phyloP scores from a whole-genome alignment of 2,888 invertebrate species.

The Lingula anatina region DNA sequence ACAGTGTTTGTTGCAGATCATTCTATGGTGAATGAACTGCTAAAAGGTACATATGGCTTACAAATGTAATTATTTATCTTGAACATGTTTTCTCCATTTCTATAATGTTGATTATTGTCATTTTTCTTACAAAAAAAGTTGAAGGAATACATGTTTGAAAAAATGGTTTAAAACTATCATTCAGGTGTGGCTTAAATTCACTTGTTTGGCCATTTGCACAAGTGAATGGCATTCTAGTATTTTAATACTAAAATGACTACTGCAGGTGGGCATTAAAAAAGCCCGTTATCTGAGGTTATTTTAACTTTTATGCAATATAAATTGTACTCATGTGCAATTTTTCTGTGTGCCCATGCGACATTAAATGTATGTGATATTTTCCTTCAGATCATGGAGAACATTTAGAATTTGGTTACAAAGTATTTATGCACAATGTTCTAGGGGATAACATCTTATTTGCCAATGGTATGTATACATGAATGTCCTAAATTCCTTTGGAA shows the following conservation, averaged over 20 bases:
- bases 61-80: neutral
- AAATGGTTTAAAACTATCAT: too few species aligned
- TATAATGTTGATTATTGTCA: neutral
- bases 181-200: too few species aligned
- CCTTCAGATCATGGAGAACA: slow-evolving; percentile 21
- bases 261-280: too few species aligned
- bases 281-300: too few species aligned
- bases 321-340: too few species aligned
- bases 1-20: slow-evolving; percentile 37
- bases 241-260: too few species aligned
- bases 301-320: too few species aligned
- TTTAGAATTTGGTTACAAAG: slow-evolving; percentile 33
- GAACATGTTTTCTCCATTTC: neutral
- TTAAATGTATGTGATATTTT: too few species aligned
- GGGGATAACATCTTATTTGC: slow-evolving; percentile 36
- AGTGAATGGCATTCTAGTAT: too few species aligned
- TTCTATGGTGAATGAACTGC: slow-evolving; percentile 22
- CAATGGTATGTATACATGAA: slow-evolving; percentile 29
- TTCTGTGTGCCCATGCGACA: too few species aligned
- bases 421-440: slow-evolving; percentile 32
- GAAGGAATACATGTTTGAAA: neutral
- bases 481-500: too few species aligned
- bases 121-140: neutral
- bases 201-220: neutral
- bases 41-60: slow-evolving; percentile 20